Base-by-base conservation (phyloP, 2,888 invertebrate genomes). In the Microctonus brassicae region DNA sequence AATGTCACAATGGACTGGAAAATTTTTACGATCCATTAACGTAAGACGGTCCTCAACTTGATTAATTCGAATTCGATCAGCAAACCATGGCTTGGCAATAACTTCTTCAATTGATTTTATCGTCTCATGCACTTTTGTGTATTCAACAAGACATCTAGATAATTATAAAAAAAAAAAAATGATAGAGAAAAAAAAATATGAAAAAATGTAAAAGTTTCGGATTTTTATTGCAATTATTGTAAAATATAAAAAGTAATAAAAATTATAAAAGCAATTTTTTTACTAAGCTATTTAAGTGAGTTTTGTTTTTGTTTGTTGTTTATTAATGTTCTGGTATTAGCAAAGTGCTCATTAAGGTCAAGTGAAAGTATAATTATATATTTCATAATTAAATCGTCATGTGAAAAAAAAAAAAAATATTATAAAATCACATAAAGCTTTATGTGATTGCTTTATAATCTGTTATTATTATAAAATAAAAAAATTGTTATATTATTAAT, bases 71-170 rank as follows among this genome's bases (percentile, higher is more conserved):
- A 80, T 82, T 72, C 84, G 81, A 73, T 83, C 80, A 29, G 78
- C 77, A 71, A 78, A 64, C 82, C 84, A 79, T n/a, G 78, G 64
- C 69, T 79, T 81, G 62, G 76, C 77, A 64, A 79, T 77, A 65
- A 83, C 77, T 67, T 79, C 75, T 73, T 85, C 82, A 63, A 85
- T 75, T 17, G 79, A 73, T 70, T 76, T 77, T 36, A 85, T 77
- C 42, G 80, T 78, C 66, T 78, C 77, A 60, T 80, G 84, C 66
- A 84, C 78, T 74, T 78, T 78, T 13, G 72, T 72, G 68, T 84
- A 74, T 70, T 84, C 83, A 7, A 63, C 70, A 7, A 81, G 62
- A 61, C 81, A 75, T 74, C 85, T 85, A 72, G 10, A 53, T 20
- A 29, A 29, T 11, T 55, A 11, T 26, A 34, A 53, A 24, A n/a